phyloP scores from a whole-genome alignment of 2,888 invertebrate genomes.

The Machimus rusticus region DNA sequence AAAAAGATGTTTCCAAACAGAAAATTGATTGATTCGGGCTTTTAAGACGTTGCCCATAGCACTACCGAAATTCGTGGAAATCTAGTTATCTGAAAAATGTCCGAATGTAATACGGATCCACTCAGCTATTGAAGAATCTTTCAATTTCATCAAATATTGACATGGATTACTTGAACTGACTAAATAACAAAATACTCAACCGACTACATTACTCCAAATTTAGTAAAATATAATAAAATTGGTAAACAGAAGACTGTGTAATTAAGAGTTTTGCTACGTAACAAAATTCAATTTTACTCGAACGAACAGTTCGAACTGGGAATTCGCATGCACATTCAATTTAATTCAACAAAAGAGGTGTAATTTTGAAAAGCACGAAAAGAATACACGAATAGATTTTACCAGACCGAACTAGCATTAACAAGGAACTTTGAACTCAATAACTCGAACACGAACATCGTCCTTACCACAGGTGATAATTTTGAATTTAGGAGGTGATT shows the following conservation, averaged over 20 bases:
- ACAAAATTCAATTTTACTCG: neutral
- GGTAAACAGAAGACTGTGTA: neutral
- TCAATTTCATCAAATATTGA: neutral
- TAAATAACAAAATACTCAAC: neutral
- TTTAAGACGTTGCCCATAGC: neutral
- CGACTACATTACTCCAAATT: neutral
- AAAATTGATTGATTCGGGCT: neutral
- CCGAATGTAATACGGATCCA: neutral
- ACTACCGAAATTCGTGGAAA: neutral
- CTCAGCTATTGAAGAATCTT: neutral
- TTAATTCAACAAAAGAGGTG: neutral
- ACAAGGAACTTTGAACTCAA: conserved; percentile 35
- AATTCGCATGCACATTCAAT: conserved; percentile 18
- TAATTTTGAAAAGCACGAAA: neutral
- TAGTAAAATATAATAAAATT: neutral
- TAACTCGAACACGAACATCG: conserved; percentile 22
- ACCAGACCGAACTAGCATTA: conserved; percentile 4
- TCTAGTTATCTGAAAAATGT: neutral
- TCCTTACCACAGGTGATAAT: conserved; percentile 49
- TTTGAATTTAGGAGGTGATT: conserved; percentile 39
- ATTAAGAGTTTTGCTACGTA: neutral
- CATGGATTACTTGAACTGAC: neutral
- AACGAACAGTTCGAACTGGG: neutral
- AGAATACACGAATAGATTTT: neutral
- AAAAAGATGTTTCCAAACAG: neutral